Base-by-base conservation (phyloP, 2,888 invertebrate genomes). In the Toxonevra muliebris region DNA sequence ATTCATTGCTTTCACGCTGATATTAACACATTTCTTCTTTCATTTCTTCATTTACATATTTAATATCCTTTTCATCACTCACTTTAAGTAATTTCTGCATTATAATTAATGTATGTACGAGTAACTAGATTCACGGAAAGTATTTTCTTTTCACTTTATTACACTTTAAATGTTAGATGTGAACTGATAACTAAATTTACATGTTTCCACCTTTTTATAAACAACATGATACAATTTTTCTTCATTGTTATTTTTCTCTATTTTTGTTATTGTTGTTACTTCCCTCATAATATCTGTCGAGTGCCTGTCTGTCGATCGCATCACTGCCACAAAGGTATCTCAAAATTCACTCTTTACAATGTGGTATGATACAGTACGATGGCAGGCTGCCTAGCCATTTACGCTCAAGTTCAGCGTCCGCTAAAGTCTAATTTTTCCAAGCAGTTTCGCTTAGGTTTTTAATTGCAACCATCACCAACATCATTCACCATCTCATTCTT, bases 341-440 rank as follows among this genome's bases (percentile, higher is more conserved):
- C 30, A 30, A 30, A 30, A 30, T 30, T 30, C 30, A 30, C 30
- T 30, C 30, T 30, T 30, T 30, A 30, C 7, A 30, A 30, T 4
- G 30, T 30, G 7, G 7, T 30, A 2, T 30, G n/a, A n/a, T n/a
- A n/a, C 30, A 4, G 30, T 30, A 30, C 30, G 7, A 42, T 50
- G 53, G 43, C 65, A 53, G n/a, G n/a, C n/a, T n/a, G n/a, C n/a
- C n/a, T n/a, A n/a, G n/a, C n/a, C n/a, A n/a, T n/a, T n/a, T n/a
- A n/a, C n/a, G 60, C 65, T 19, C 60, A 54, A 59, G 71, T 73
- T 73, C 72, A 73, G 68, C 68, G 72, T 59, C 68, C 69, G 71
- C 65, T 17, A 54, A n/a, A 15, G 42, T 15, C 40, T 53, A 59
- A 20, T 61, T 67, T 54, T 53, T 30, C 53, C 48, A 65, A 50